Base-by-base conservation (phyloP, 2,113 vertebrate genomes). In the Columba livia region DNA sequence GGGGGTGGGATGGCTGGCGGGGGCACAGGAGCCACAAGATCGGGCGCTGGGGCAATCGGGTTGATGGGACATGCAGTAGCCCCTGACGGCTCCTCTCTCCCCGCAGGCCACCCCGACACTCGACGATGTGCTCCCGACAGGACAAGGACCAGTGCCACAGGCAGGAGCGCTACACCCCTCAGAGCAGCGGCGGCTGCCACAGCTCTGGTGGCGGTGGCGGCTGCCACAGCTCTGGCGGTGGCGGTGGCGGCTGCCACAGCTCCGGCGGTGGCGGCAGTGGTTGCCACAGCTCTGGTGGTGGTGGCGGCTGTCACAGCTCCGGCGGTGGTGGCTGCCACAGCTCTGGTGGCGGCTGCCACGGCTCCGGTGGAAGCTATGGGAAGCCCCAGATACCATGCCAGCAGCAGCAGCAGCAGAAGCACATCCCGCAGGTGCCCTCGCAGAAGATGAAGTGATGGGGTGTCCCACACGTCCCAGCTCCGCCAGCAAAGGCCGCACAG, bases 21-120 rank as follows among this genome's bases (percentile, higher is more conserved):
- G 18, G 40, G n/a, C 23, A 20, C 3, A 3, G 34, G 9, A 28
- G 2, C 5, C 13, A 3, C n/a, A 36, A 24, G 9, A 29, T 2
- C 0, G 9, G 24, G 9, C 1, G 0, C 8, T 47, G 57, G 47
- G 53, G 9, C 9, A 3, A 2, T 3, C 0, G 0, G 13, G 9
- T 26, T 0, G 5, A 16, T 38, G n/a, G 78, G 51, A 40, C 2
- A 1, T 5, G 7, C 25, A 28, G 58, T 25, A 72, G 40, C 5
- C 11, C 8, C 48, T n/a, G 26, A 75, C 11, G 15, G 12, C 18
- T 53, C 21, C 7, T 36, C 11, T n/a, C 8, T 75, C 24, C 32
- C 40, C 10, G 2, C 81, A 79, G 58, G 19, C 18, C 56, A 34
- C 40, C 31, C 32, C 36, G 1, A 15, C 15, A 17, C 9, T 18